Percentiles rank a stretch among this genome's conserved stretches.
These are phyloP conservation scores for Drosophila mayaguana DNA, from an alignment of 2,888 invertebrate genomes.

Conservation along the genomic window DNA sequence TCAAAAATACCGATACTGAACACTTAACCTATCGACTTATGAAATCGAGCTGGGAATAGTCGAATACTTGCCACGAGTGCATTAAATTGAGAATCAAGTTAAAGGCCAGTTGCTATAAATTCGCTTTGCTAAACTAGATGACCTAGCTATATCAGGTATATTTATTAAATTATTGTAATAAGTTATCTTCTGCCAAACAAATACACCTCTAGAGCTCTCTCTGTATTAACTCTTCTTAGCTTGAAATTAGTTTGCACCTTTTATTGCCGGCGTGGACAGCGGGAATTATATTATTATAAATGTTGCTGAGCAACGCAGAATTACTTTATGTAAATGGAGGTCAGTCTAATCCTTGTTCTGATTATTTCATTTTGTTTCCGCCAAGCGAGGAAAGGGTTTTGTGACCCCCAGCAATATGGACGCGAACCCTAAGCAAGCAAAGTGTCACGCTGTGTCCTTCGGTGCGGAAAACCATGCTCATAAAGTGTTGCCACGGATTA, in stretches of 20 bases:
- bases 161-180: neutral
- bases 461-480: conserved; percentile 18
- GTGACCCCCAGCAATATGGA: neutral
- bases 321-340: conserved; percentile 16
- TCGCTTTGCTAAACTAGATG: neutral
- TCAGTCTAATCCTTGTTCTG: conserved; percentile 21
- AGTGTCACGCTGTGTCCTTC: conserved; percentile 7
- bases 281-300: conserved; percentile 48
- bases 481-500: conserved; percentile 48
- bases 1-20: conserved; percentile 45
- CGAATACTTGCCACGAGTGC: conserved; percentile 9
- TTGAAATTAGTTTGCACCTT: conserved; percentile 20
- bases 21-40: conserved; percentile 25
- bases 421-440: conserved; percentile 53
- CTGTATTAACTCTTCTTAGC: neutral
- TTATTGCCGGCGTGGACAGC: conserved; percentile 34
- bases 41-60: conserved; percentile 17
- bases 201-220: neutral
- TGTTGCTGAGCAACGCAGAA: conserved; percentile 10
- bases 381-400: conserved; percentile 1
- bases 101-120: neutral
- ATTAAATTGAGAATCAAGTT: neutral
- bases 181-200: too few species aligned
- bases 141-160: neutral
- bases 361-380: conserved; percentile 29